phyloP scores from a whole-genome alignment of 2,888 invertebrate genomes.

The Acrocera orbiculus region DNA sequence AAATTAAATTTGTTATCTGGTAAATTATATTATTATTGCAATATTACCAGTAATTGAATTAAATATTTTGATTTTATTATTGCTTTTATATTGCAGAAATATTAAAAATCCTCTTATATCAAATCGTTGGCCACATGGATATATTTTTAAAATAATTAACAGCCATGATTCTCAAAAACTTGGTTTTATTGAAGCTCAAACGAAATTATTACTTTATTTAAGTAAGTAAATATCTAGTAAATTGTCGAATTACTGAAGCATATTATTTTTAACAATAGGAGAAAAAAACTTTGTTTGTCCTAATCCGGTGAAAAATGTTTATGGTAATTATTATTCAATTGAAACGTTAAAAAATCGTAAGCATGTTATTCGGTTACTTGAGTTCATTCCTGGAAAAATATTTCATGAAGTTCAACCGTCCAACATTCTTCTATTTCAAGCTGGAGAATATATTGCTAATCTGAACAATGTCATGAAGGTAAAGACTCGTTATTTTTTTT shows the following conservation, averaged over 20 bases:
- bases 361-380: constrained; percentile 57
- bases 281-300: constrained; percentile 48
- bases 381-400: constrained; percentile 55
- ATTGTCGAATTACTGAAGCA: no score
- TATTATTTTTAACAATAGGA: no score
- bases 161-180: constrained; percentile 56
- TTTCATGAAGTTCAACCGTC: constrained; percentile 43
- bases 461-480: constrained; percentile 52
- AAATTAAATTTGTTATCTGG: no score
- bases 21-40: no score
- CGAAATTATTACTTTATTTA: constrained; percentile 50
- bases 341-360: constrained; percentile 33
- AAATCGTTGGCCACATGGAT: constrained; percentile 40
- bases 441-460: constrained; percentile 54
- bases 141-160: constrained; percentile 71
- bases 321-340: constrained; percentile 42
- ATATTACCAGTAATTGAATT: no score
- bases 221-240: constrained; percentile 33
- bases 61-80: not conserved
- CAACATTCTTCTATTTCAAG: constrained; percentile 44
- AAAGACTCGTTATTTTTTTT: constrained; percentile 11
- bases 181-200: constrained; percentile 54
- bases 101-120: constrained; percentile 43
- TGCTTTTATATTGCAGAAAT: constrained; percentile 21
- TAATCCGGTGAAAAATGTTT: constrained; percentile 48